A percentile compares a stretch with the other conserved stretches of the same genome.
phyloP scores from a whole-genome alignment of 2,888 invertebrate genomes.

The Octonoba sinensis region DNA sequence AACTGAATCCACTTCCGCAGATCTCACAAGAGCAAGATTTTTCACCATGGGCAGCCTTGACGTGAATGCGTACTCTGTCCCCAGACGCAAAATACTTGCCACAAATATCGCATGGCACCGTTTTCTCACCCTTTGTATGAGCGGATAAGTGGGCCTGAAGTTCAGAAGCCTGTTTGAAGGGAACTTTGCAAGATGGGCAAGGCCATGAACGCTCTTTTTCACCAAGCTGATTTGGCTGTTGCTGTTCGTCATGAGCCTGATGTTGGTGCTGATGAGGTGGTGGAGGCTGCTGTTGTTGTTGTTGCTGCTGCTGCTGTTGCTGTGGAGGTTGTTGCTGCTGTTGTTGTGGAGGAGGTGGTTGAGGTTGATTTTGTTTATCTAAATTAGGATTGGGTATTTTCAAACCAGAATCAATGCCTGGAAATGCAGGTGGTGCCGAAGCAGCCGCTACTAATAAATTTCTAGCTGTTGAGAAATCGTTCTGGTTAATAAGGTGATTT shows the following conservation, averaged over 20 bases:
- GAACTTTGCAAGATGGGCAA: conserved; percentile 68
- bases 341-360: conserved; percentile 22
- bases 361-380: conserved; percentile 49
- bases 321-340: conserved; percentile 32
- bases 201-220: conserved; percentile 65
- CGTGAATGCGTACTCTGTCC: conserved; percentile 67
- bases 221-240: neutral
- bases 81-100: conserved; percentile 67
- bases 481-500: conserved; percentile 46
- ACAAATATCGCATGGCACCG: conserved; percentile 67
- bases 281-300: conserved; percentile 26
- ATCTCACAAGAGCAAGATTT: conserved; percentile 68
- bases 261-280: conserved; percentile 18
- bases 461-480: conserved; percentile 47
- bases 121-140: conserved; percentile 67
- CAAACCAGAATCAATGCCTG: conserved; percentile 59
- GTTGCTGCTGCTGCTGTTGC: conserved; percentile 31
- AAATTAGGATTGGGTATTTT: conserved; percentile 59
- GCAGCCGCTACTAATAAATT: conserved; percentile 58
- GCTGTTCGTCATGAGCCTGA: conserved; percentile 27
- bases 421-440: conserved; percentile 61
- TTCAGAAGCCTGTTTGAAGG: conserved; percentile 67
- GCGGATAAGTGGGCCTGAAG: conserved; percentile 67
- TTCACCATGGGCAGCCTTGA: conserved; percentile 67
- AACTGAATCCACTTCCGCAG: conserved; percentile 68